Conservation (phyloP, 1,140 invertebrate species). For the Zophobas morio region DNA sequence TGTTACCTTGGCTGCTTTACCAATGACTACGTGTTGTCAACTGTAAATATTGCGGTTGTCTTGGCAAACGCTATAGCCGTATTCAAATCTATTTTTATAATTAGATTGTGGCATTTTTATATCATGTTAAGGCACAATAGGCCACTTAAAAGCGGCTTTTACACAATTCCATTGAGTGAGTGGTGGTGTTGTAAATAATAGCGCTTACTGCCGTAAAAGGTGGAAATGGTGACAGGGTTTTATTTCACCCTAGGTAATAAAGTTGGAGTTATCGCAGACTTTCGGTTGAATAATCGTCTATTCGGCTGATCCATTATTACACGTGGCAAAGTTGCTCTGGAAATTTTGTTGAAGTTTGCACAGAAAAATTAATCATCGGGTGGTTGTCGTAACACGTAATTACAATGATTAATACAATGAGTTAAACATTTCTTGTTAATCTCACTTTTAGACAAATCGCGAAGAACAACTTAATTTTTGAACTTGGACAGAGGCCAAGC, state of each 20-base stretch:
- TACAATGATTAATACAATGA: no score
- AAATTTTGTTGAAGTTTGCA: no score
- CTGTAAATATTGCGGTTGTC: constrained; percentile 41
- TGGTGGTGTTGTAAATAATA: not conserved
- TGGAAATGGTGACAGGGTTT: constrained; percentile 16
- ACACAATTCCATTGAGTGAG: not conserved
- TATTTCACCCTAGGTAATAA: constrained; percentile 8
- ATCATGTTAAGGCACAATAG: constrained; percentile 40
- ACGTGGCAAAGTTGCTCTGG: not conserved
- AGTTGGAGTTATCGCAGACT: constrained; percentile 3
- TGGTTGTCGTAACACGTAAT: no score
- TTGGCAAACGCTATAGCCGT: constrained; percentile 21
- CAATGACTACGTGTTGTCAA: constrained; percentile 22
- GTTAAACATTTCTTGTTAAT: not conserved
- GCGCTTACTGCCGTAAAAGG: constrained; percentile 23
- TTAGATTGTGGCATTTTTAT: constrained; percentile 41
- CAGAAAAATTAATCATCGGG: no score
- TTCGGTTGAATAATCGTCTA: not conserved
- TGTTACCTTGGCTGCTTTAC: constrained; percentile 28
- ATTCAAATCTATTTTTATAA: constrained; percentile 41
- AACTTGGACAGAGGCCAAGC: constrained; percentile 8
- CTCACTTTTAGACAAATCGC: constrained; percentile 6
- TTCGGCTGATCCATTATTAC: constrained; percentile 1
- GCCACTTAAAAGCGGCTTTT: constrained; percentile 18
- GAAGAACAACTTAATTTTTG: constrained; percentile 14